phyloP scores from a whole-genome alignment of 2,888 invertebrate genomes.

The Hemicrepidius hirtus region DNA sequence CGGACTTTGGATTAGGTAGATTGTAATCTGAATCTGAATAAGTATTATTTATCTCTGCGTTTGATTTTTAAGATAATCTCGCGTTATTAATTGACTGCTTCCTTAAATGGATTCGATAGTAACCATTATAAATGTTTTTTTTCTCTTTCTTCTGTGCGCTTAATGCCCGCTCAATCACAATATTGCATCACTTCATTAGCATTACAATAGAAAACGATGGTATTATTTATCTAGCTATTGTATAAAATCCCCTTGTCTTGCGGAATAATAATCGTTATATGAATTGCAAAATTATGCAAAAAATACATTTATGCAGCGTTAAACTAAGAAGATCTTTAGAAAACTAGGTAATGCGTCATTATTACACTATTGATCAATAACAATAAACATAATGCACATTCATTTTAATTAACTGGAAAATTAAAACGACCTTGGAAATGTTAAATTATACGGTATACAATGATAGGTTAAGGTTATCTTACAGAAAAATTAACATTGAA shows the following conservation, averaged over 20 bases:
- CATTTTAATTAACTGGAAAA: constrained; percentile 12
- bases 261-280: constrained; percentile 15
- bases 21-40: constrained; percentile 51
- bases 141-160: constrained; percentile 26
- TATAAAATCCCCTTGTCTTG: constrained; percentile 18
- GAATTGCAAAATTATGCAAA: constrained; percentile 27
- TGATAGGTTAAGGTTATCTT: not conserved
- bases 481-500: not conserved
- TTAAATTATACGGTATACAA: constrained; percentile 1
- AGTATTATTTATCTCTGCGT: constrained; percentile 49
- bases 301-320: constrained; percentile 2
- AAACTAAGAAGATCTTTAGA: constrained; percentile 4
- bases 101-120: constrained; percentile 50
- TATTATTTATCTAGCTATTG: constrained; percentile 38
- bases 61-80: constrained; percentile 55
- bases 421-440: constrained; percentile 2
- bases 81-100: constrained; percentile 52
- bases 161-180: constrained; percentile 41
- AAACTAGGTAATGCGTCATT: constrained; percentile 5
- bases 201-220: constrained; percentile 35
- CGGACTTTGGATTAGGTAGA: constrained; percentile 54
- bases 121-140: constrained; percentile 46
- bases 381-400: constrained; percentile 30
- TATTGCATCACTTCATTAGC: constrained; percentile 43
- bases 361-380: constrained; percentile 18